Base-by-base conservation (phyloP, 64 coral and sea anemone genomes). In the Porites lutea region DNA sequence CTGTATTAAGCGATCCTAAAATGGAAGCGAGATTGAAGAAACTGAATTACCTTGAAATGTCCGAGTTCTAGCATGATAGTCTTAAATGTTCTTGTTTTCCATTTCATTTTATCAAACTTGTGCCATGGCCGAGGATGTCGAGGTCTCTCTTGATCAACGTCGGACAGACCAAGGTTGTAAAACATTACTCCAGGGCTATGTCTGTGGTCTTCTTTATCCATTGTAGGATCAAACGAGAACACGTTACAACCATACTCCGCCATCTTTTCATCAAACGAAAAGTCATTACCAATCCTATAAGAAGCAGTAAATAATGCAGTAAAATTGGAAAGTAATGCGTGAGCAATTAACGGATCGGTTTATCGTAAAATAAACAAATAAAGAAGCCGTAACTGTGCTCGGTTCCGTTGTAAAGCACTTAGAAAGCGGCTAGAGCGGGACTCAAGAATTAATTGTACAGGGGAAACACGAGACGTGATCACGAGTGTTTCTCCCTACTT, bases 211-310 rank as follows among this genome's bases (percentile, higher is more conserved):
- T 55, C 66, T 74, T 72, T 87, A 3, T 84, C 86, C 82, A 92
- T 98, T 52, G 92, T 89, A 18, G 96, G 92, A 73, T 98, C 89
- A 89, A 98, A 98, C 12, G 96, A 75, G 57, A 57, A 98, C 65
- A 98, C 96, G 7, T 89, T 52, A 71, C 96, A 98, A 14, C 96
- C 96, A 47, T 92, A 82, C 14, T 74, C 8, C 79, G 66, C 93
- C 88, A 95, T 94, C 47, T 75, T 64, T 4, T 98, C 96, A 67
- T 98, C 96, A 70, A 98, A 98, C 2, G 92, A 95, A 83, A 92
- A 98, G 63, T 98, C 93, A 54, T 91, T 48, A 74, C 65, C 83
- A 19, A 78, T 98, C 57, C 96, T 95, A 6, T 65, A 79, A 77
- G 10, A 47, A 37, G 27, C 27, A 37, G 27, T 37, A 37, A 37